phyloP scores from a whole-genome alignment of 1,140 invertebrate genomes.

The Schlechtendalia chinensis region DNA sequence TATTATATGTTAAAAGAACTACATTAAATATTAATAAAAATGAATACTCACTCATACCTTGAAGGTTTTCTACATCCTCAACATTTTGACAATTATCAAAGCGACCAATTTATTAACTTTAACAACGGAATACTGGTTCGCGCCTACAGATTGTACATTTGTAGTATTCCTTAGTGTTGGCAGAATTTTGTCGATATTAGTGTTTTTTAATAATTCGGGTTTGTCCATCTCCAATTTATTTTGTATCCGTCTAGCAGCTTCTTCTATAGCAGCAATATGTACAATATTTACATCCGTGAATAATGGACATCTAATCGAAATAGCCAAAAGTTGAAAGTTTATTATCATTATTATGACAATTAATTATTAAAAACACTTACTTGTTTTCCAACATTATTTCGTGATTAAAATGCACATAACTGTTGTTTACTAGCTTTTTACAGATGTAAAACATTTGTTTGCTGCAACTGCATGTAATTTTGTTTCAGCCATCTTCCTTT shows the following conservation, averaged over 20 bases:
- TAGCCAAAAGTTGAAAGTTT: not conserved
- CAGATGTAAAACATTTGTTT: constrained; percentile 71
- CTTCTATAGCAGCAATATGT: constrained; percentile 26
- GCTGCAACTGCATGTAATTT: constrained; percentile 69
- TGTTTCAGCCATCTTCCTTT: constrained; percentile 70
- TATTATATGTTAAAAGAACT: not conserved
- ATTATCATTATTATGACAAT: not conserved
- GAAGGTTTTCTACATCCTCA: constrained; percentile 21
- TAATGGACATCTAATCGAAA: constrained; percentile 11
- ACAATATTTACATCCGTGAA: constrained; percentile 33
- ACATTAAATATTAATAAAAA: not conserved
- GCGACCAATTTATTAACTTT: constrained; percentile 9
- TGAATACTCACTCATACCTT: constrained; percentile 27
- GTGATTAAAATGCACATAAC: constrained; percentile 65
- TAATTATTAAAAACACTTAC: not conserved
- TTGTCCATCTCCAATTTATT: not conserved
- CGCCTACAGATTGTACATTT: not conserved
- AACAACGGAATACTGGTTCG: not conserved
- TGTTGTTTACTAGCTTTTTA: constrained; percentile 58
- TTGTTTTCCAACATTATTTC: constrained; percentile 28
- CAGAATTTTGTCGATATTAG: constrained; percentile 11
- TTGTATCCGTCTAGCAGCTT: constrained; percentile 9
- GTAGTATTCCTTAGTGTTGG: not conserved
- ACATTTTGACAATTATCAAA: constrained; percentile 7
- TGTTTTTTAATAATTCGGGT: constrained; percentile 4